phyloP scores from a whole-genome alignment of 2,797 vertebrate species.

The Pogonophryne albipinna region DNA sequence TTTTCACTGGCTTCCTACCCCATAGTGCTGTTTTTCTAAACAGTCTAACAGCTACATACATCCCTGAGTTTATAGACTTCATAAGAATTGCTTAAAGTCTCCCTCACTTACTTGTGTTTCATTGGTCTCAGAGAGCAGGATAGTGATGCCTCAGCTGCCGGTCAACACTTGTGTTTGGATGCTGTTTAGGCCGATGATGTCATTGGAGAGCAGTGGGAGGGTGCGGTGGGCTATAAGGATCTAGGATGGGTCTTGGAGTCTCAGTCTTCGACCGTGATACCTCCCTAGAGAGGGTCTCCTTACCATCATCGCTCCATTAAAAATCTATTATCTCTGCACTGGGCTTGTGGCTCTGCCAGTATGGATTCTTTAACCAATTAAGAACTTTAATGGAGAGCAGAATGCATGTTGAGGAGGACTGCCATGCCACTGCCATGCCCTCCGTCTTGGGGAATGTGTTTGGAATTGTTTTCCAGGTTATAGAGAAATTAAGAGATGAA shows the following conservation, averaged over 20 bases:
- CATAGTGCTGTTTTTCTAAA: background rate
- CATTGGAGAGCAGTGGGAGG: conserved; percentile 65
- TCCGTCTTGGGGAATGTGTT: conserved; percentile 6
- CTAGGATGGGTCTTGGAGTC: conserved; percentile 74
- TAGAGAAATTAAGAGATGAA: background rate
- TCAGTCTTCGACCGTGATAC: conserved; percentile 75
- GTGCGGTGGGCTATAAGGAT: conserved; percentile 67
- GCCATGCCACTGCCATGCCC: conserved; percentile 17
- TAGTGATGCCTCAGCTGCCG: conserved; percentile 46
- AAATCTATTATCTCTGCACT: conserved; percentile 85
- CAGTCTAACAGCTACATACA: background rate
- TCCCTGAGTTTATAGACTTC: background rate
- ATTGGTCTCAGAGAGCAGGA: conserved; percentile 29
- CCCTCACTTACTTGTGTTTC: conserved; percentile 20
- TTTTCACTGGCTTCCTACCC: background rate
- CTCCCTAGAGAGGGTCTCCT: conserved; percentile 83
- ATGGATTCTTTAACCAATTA: conserved; percentile 83
- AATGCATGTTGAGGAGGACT: conserved; percentile 54
- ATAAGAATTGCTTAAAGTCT: background rate
- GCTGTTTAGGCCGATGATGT: conserved; percentile 79
- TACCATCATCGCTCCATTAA: conserved; percentile 83
- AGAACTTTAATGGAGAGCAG: conserved; percentile 68
- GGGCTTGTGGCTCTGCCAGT: conserved; percentile 77
- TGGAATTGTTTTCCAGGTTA: conserved; percentile 16
- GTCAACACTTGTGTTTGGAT: conserved; percentile 69